phyloP scores from a whole-genome alignment of 1,140 invertebrate species.

The Scaptomyza hsui region DNA sequence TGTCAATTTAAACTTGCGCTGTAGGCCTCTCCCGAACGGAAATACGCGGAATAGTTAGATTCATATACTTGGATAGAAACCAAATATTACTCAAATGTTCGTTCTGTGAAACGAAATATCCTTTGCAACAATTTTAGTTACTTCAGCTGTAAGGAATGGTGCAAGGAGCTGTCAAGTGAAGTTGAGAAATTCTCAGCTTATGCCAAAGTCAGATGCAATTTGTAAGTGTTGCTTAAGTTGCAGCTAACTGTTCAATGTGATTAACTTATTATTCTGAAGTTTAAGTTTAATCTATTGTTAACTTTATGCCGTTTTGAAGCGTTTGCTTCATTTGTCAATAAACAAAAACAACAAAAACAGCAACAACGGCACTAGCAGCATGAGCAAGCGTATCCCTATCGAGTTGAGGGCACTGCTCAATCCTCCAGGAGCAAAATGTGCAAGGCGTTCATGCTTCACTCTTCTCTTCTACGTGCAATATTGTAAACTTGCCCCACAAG shows the following conservation, averaged over 20 bases:
- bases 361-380: neutral
- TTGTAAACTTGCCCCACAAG: too few species aligned
- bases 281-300: conserved; percentile 53
- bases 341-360: conserved; percentile 16
- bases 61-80: too few species aligned
- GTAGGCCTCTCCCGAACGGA: too few species aligned
- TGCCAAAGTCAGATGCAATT: neutral
- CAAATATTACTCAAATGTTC: too few species aligned
- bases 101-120: too few species aligned
- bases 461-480: neutral
- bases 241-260: conserved; percentile 28
- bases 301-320: conserved; percentile 44
- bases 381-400: neutral
- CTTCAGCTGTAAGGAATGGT: too few species aligned
- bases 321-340: conserved; percentile 69
- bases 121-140: too few species aligned
- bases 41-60: too few species aligned
- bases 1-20: too few species aligned
- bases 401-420: conserved; percentile 39
- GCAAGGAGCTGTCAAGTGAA: too few species aligned
- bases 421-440: conserved; percentile 11
- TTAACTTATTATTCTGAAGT: conserved; percentile 35
- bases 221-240: neutral
- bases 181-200: too few species aligned
- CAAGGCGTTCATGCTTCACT: conserved; percentile 2